These are phyloP conservation scores for Xiphophorus birchmanni DNA, from an alignment of 2,797 vertebrate species.

Conservation along the genomic window DNA sequence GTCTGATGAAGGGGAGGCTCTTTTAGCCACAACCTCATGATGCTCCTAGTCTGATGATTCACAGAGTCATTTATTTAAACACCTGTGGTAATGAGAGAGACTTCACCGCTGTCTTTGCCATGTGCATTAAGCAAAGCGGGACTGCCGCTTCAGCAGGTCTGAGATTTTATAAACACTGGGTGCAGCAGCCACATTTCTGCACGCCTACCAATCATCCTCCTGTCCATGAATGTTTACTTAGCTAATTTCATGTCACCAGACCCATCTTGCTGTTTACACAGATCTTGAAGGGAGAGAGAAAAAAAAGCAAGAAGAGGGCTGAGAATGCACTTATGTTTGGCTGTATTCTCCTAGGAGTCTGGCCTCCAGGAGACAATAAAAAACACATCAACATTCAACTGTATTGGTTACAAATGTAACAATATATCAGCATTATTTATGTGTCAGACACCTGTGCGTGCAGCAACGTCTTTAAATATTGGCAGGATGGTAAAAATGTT, in stretches of 20 bases:
- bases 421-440: constrained; percentile 1
- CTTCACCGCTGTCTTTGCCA: constrained; percentile 20
- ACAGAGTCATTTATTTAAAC: constrained; percentile 48
- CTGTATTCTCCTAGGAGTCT: constrained; percentile 10
- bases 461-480: background rate
- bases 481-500: background rate
- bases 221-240: constrained; percentile 56
- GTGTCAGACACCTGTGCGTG: background rate
- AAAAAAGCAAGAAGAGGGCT: constrained; percentile 22
- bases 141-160: constrained; percentile 60
- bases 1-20: constrained; percentile 54
- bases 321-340: constrained; percentile 21
- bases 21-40: constrained; percentile 35
- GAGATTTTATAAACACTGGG: constrained; percentile 59
- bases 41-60: constrained; percentile 36
- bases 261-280: constrained; percentile 51
- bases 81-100: constrained; percentile 46
- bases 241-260: constrained; percentile 45
- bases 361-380: background rate
- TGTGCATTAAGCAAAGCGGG: constrained; percentile 29
- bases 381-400: constrained; percentile 20
- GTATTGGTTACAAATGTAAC: background rate
- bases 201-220: constrained; percentile 48
- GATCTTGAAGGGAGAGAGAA: constrained; percentile 26
- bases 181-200: constrained; percentile 42